A percentile compares a stretch with the other conserved stretches of the same genome.
These are phyloP conservation scores for Gryllus bimaculatus DNA, from an alignment of 1,140 invertebrate species.

Conservation along the genomic window DNA sequence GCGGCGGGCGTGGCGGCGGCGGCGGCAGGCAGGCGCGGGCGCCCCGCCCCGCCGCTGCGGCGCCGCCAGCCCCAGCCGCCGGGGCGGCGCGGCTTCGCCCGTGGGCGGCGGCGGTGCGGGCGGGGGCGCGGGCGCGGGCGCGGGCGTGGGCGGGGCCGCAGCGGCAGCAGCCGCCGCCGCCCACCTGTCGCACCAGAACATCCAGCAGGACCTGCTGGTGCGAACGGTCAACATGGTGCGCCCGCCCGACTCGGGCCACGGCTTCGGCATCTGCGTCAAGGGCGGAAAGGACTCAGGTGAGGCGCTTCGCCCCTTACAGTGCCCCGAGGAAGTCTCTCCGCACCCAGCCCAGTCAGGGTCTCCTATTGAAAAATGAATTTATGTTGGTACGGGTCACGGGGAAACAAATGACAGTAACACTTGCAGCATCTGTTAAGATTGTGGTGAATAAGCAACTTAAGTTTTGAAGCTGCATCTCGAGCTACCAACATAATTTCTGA, in stretches of 20 bases:
- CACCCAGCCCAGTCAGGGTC: too few species aligned
- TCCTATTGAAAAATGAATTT: too few species aligned
- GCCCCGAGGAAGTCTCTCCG: background rate
- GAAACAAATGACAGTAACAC: too few species aligned
- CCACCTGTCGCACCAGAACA: conserved; percentile 41
- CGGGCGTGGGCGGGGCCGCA: conserved; percentile 28
- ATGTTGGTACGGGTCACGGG: too few species aligned
- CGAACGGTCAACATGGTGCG: conserved; percentile 67
- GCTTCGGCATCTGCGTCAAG: conserved; percentile 81
- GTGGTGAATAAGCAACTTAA: too few species aligned
- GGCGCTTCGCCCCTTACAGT: conserved; percentile 18
- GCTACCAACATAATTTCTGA: too few species aligned
- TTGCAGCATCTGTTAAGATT: too few species aligned
- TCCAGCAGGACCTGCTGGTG: conserved; percentile 58
- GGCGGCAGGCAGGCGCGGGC: conserved; percentile 24
- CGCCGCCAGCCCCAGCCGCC: background rate
- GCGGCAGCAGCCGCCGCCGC: conserved; percentile 26
- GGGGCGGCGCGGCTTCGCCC: background rate
- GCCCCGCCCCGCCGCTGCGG: conserved; percentile 30
- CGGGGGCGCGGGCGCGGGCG: conserved; percentile 36
- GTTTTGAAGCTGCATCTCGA: too few species aligned
- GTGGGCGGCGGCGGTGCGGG: background rate
- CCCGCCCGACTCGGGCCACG: conserved; percentile 60
- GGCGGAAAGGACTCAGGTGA: conserved; percentile 76
- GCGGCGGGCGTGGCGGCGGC: conserved; percentile 26